Percentiles rank a stretch among this genome's conserved stretches.
These are phyloP conservation scores for Pao palembangensis DNA, from an alignment of 2,113 vertebrate genomes.

Conservation along the genomic window DNA sequence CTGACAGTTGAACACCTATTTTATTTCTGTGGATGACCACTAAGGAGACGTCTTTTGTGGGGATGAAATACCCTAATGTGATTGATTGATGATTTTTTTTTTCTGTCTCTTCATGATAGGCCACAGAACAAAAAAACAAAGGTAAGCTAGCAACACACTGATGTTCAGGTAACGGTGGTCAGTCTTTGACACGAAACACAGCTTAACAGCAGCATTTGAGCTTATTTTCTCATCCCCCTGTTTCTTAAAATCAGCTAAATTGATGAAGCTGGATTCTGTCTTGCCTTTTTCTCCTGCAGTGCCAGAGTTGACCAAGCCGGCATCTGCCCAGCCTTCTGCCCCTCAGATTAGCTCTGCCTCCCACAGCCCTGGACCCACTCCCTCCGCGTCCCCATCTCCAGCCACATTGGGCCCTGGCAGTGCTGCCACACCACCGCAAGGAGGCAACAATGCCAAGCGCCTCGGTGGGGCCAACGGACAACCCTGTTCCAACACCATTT, in stretches of 20 bases:
- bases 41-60: too few species aligned
- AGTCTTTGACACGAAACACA: too few species aligned
- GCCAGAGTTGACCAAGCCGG: slow-evolving; percentile 98
- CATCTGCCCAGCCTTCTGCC: slow-evolving; percentile 84
- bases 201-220: too few species aligned
- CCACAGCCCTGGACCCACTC: slow-evolving; percentile 97
- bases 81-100: slow-evolving; percentile 15
- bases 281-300: slow-evolving; percentile 69
- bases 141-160: slow-evolving; percentile 75
- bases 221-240: neutral
- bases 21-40: neutral
- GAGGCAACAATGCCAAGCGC: slow-evolving; percentile 99
- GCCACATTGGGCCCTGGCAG: slow-evolving; percentile 87
- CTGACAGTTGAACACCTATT: too few species aligned
- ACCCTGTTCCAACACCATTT: slow-evolving; percentile 80
- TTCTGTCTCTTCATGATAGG: slow-evolving; percentile 75
- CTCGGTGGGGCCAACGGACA: slow-evolving; percentile 99
- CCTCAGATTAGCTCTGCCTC: slow-evolving; percentile 86
- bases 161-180: neutral
- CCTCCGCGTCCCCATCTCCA: slow-evolving; percentile 83
- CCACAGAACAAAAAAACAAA: slow-evolving; percentile 99
- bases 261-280: neutral
- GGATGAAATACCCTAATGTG: too few species aligned
- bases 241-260: neutral
- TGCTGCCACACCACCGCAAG: slow-evolving; percentile 93